Base-by-base conservation (phyloP, 2,113 vertebrate species). In the Brienomyrus longianalis region DNA sequence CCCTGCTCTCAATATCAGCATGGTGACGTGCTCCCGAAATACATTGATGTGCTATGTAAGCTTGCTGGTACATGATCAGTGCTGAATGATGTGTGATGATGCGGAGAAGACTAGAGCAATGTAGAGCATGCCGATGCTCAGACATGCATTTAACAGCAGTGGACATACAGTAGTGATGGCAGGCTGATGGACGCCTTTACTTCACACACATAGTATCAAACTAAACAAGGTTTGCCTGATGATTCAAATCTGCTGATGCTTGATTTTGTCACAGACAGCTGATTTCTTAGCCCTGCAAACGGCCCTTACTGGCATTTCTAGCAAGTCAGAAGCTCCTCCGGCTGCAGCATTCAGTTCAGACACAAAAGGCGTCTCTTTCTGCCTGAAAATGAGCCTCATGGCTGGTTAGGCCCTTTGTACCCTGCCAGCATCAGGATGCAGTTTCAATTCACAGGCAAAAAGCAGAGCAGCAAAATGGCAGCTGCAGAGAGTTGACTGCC, bases 301-400 rank as follows among this genome's bases (percentile, higher is more conserved):
- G 1, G 19, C 31, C 74, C 35, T 19, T 70, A 43, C 31, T 43
- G 43, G 74, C 31, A 80, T 80, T 80, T 15, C 35, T 39, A 17
- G 74, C 70, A 11, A 39, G 70, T 77, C 31, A 77, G 70, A 39
- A 39, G 31, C 31, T 77, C 70, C 21, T 35, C 31, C 90, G 92
- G 90, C 90, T 84, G 89, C 83, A 87, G 90, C 86, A 91, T 92
- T 93, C 92, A 92, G 50, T 39, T 89, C 88, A 7, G 50, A 27
- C 52, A 92, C 90, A 93, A 91, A 91, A 89, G 91, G 62, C 86
- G 70, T 54, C 66, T 39, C 70, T 77, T 31, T 88, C 77, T 74
- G 83, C 54, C 87, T 54, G 62, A 54, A 83, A 86, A 87, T 39
- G 43, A 50, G 59, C 74, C 74, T 90, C 89, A 90, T 56, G 83